Conservation (phyloP, 2,888 invertebrate genomes). For the Cheilosia scutellata region DNA sequence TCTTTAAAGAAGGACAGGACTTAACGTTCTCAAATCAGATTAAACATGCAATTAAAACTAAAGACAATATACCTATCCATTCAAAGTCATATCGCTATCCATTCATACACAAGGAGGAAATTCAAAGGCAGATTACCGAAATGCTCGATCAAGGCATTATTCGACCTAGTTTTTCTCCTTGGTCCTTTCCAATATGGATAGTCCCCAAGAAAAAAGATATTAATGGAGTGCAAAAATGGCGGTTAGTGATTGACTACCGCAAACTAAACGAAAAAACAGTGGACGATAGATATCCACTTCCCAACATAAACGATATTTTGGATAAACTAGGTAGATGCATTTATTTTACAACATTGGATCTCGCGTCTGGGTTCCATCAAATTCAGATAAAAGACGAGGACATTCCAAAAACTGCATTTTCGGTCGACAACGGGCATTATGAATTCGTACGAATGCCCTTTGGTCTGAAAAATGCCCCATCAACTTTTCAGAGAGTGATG, state of each 20-base stretch:
- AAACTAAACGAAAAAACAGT: constrained; percentile 1
- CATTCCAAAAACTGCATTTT: constrained; percentile 74
- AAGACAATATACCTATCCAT: constrained; percentile 68
- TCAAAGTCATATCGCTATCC: constrained; percentile 80
- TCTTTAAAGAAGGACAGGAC: not conserved
- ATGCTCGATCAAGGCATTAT: constrained; percentile 51
- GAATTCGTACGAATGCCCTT: not conserved
- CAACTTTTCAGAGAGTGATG: constrained; percentile 58
- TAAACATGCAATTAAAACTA: constrained; percentile 62
- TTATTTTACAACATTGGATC: constrained; percentile 45
- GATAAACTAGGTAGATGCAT: no score
- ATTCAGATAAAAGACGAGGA: constrained; percentile 77
- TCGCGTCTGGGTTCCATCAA: constrained; percentile 79
- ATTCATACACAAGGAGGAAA: constrained; percentile 78
- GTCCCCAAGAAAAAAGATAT: constrained; percentile 46
- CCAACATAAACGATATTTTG: no score
- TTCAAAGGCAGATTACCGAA: constrained; percentile 78
- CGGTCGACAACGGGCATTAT: constrained; percentile 61
- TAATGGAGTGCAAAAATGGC: constrained; percentile 25
- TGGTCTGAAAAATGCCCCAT: not conserved
- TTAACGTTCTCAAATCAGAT: constrained; percentile 55
- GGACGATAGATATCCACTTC: constrained; percentile 16
- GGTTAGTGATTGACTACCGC: no score
- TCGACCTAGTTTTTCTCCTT: constrained; percentile 37
- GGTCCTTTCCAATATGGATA: not conserved